phyloP scores from a whole-genome alignment of 2,113 vertebrate genomes.

The Lipophrys pholis region DNA sequence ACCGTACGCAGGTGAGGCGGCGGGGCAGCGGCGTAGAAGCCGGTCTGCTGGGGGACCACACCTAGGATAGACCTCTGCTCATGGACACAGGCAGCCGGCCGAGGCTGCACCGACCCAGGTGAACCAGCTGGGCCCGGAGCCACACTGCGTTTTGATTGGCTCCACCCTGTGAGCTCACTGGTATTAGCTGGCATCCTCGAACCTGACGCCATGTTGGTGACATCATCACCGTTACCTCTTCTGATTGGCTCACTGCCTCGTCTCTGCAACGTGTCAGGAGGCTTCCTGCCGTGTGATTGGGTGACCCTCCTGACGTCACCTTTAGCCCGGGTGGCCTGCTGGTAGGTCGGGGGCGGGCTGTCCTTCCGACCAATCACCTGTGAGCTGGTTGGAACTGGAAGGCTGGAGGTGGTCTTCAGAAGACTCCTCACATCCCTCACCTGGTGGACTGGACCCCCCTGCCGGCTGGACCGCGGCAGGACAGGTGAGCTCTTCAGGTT shows the following conservation, averaged over 20 bases:
- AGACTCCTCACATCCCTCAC: constrained; percentile 88
- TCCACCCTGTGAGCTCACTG: neutral
- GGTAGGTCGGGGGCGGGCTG: constrained; percentile 38
- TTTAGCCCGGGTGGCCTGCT: constrained; percentile 58
- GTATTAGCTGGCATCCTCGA: neutral
- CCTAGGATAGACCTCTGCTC: constrained; percentile 12
- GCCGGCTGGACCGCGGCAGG: constrained; percentile 1
- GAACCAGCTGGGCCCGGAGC: neutral
- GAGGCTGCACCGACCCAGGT: neutral
- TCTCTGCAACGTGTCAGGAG: constrained; percentile 30
- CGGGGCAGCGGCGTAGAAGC: constrained; percentile 35
- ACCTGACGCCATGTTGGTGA: constrained; percentile 1
- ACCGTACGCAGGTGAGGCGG: constrained; percentile 46
- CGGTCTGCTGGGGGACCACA: neutral
- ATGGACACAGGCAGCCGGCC: constrained; percentile 10
- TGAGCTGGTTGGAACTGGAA: constrained; percentile 69
- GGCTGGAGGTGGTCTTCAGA: constrained; percentile 85
- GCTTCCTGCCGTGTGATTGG: constrained; percentile 57
- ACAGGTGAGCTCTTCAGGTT: neutral
- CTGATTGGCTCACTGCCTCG: constrained; percentile 37
- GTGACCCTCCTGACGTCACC: constrained; percentile 21
- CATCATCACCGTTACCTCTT: constrained; percentile 5
- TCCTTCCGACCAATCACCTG: constrained; percentile 34
- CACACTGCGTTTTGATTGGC: constrained; percentile 15
- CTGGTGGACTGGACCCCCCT: constrained; percentile 74